Evolutionary conservation across 2,113 vertebrate species (phyloP).

Genomic region (Sturnus vulgaris): DNA sequence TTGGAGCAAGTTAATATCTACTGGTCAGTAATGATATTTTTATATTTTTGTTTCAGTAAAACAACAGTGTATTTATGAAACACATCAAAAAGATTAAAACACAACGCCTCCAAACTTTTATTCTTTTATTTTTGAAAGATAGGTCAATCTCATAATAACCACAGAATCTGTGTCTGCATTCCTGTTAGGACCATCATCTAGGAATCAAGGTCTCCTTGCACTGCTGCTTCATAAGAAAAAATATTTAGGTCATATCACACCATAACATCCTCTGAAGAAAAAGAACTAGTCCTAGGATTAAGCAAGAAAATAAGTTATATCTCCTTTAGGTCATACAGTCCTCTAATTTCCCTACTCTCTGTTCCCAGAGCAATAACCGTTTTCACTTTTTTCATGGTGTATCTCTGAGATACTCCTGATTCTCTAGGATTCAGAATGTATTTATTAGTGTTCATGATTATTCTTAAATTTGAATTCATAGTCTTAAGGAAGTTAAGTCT

Average conservation of each 20-base stretch:
- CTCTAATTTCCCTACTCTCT: not conserved
- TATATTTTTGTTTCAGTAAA: not conserved
- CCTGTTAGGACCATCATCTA: not conserved
- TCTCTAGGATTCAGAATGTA: not conserved
- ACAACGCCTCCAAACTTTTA: not conserved
- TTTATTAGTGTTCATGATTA: not conserved
- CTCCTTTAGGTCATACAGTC: not conserved
- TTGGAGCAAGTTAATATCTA: not conserved
- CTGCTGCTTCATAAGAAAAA: not conserved
- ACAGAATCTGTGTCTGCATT: rapidly evolving
- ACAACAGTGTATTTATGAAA: not conserved
- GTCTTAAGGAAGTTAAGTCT: not conserved
- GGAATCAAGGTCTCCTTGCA: not conserved
- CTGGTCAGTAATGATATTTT: not conserved
- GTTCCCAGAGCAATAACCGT: not conserved
- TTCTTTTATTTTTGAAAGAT: not conserved
- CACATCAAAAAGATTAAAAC: not conserved
- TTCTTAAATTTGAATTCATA: not conserved
- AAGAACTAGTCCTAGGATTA: not conserved
- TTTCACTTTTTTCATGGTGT: not conserved
- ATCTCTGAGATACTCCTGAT: not conserved
- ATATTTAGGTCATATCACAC: not conserved
- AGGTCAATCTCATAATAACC: not conserved
- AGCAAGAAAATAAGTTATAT: not conserved
- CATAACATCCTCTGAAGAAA: not conserved